phyloP scores from a whole-genome alignment of 2,797 vertebrate species.

The Myripristis jacobus region DNA sequence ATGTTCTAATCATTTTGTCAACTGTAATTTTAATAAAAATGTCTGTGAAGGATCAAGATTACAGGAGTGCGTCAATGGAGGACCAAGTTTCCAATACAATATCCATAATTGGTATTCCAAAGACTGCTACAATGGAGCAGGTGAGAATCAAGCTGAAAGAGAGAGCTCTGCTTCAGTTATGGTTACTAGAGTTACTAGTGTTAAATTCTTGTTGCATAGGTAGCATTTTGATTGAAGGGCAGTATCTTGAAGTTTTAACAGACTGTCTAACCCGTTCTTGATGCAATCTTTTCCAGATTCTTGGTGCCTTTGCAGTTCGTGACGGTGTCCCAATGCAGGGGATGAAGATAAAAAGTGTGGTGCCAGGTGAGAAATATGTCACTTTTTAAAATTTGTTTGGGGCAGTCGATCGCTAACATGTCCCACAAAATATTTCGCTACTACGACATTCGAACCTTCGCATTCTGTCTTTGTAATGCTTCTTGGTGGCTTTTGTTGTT shows the following conservation, averaged over 20 bases:
- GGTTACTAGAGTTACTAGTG: background rate
- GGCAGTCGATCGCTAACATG: constrained; percentile 66
- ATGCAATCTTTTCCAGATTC: constrained; percentile 75
- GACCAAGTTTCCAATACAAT: constrained; percentile 93
- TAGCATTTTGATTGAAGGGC: background rate
- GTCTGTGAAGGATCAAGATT: constrained; percentile 85
- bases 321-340: constrained; percentile 85
- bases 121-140: constrained; percentile 96
- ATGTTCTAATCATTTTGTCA: constrained; percentile 22
- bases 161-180: background rate
- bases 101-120: constrained; percentile 93
- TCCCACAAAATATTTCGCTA: constrained; percentile 78
- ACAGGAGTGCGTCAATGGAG: constrained; percentile 84
- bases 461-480: constrained; percentile 68
- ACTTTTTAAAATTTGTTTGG: constrained; percentile 61
- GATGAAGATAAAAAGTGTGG: constrained; percentile 85
- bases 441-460: constrained; percentile 74
- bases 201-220: background rate
- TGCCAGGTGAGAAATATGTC: constrained; percentile 83
- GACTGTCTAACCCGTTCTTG: background rate
- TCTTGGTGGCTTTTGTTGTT: constrained; percentile 73
- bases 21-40: constrained; percentile 40
- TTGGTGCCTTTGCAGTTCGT: constrained; percentile 82
- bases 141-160: constrained; percentile 77
- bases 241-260: background rate